phyloP scores from a whole-genome alignment of 2,797 vertebrate species.

The Eutrigla gurnardus region DNA sequence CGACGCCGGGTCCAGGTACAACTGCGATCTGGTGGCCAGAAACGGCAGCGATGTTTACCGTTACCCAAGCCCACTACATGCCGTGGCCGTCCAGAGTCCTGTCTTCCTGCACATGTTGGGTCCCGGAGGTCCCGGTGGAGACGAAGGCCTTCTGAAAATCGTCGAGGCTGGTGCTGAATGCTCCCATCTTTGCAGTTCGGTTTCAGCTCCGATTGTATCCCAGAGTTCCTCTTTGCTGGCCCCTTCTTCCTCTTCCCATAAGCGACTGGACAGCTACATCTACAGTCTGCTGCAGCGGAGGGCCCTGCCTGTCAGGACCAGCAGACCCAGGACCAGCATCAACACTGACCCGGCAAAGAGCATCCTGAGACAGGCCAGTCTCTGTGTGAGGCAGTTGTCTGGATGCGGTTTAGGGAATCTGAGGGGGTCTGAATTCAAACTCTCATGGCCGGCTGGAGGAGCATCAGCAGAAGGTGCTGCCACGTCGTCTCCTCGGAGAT shows the following conservation, averaged over 20 bases:
- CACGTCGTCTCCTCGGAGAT: conserved; percentile 72
- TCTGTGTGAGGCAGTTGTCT: conserved; percentile 82
- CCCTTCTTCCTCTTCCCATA: conserved; percentile 74
- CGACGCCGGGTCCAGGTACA: conserved; percentile 87
- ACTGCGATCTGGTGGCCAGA: conserved; percentile 90
- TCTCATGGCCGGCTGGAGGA: conserved; percentile 73
- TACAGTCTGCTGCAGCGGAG: conserved; percentile 90
- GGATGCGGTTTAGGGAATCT: conserved; percentile 19
- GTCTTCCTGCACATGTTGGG: conserved; percentile 86
- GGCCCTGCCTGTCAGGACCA: conserved; percentile 88
- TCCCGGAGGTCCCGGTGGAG: conserved; percentile 66
- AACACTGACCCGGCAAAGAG: conserved; percentile 90
- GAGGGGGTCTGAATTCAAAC: conserved; percentile 79
- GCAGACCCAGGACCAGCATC: conserved; percentile 92
- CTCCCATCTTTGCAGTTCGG: conserved; percentile 15
- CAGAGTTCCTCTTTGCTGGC: conserved; percentile 78
- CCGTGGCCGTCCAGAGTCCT: conserved; percentile 91
- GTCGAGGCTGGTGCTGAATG: conserved; percentile 65
- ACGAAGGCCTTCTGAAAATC: conserved; percentile 66
- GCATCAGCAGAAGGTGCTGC: conserved; percentile 49
- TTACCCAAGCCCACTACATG: conserved; percentile 93
- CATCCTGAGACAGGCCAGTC: conserved; percentile 88
- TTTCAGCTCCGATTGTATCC: conserved; percentile 42
- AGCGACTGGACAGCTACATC: conserved; percentile 92
- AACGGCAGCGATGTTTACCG: conserved; percentile 90